Conservation (phyloP, 1,140 invertebrate species). For the Tribolium castaneum region DNA sequence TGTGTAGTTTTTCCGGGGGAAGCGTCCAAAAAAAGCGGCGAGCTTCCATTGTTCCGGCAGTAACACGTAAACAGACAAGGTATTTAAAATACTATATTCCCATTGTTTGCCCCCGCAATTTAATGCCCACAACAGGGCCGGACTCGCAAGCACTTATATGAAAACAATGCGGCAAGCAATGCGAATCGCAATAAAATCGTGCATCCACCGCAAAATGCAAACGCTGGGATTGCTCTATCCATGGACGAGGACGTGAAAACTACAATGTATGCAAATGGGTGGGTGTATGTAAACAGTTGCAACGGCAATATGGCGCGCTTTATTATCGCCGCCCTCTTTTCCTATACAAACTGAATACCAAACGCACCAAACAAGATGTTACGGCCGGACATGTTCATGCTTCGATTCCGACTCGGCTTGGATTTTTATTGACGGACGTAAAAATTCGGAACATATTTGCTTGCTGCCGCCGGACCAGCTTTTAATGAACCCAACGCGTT, state of each 20-base stretch:
- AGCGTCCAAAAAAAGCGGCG: neutral
- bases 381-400: slow-evolving; percentile 13
- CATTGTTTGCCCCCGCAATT: slow-evolving; percentile 16
- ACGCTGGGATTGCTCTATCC: slow-evolving; percentile 18
- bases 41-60: slow-evolving; percentile 10
- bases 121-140: neutral
- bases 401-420: slow-evolving; percentile 12
- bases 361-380: slow-evolving; percentile 27
- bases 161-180: slow-evolving; percentile 9
- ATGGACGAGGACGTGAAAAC: slow-evolving; percentile 18
- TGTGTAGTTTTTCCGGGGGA: slow-evolving; percentile 13
- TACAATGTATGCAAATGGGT: slow-evolving; percentile 32
- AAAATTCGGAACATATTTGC: slow-evolving; percentile 33
- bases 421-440: slow-evolving; percentile 32
- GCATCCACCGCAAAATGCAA: slow-evolving; percentile 26
- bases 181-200: slow-evolving; percentile 7
- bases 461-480: neutral
- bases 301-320: slow-evolving; percentile 25
- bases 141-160: neutral
- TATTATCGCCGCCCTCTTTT: slow-evolving; percentile 27
- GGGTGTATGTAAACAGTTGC: slow-evolving; percentile 33
- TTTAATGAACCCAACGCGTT: slow-evolving; percentile 23
- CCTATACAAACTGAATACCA: slow-evolving; percentile 11
- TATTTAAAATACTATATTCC: slow-evolving; percentile 31
- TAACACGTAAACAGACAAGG: slow-evolving; percentile 32